These are phyloP conservation scores for Micronycteris hirsuta DNA, from an alignment of 2,113 vertebrate species.

Conservation along the genomic window DNA sequence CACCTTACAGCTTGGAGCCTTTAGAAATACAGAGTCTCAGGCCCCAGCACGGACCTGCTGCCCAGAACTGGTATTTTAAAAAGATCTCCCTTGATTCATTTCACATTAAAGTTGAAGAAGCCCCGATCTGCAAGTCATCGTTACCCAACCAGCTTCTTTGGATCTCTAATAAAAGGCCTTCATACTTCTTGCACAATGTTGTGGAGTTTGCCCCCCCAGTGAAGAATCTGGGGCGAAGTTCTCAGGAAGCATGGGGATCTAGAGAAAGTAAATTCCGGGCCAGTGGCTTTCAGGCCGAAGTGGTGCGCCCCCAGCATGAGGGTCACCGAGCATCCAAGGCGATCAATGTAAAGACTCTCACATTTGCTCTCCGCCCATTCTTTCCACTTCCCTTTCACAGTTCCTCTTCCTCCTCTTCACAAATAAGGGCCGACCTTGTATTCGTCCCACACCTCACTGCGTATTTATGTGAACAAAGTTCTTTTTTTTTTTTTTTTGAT, in stretches of 20 bases:
- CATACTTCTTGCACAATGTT: rapidly evolving
- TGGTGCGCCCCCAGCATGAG: rapidly evolving
- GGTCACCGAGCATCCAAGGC: not conserved
- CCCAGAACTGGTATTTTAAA: not conserved
- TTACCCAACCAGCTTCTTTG: not conserved
- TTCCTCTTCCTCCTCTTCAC: not conserved
- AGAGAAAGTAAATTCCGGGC: not conserved
- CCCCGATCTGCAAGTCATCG: not conserved
- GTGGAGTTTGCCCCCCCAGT: not conserved
- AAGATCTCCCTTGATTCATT: not conserved
- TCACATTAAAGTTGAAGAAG: not conserved
- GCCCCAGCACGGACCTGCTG: not conserved
- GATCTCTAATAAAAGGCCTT: not conserved
- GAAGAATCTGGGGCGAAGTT: not conserved
- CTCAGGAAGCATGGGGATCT: not conserved
- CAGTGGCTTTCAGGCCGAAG: not conserved
- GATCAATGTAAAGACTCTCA: rapidly evolving
- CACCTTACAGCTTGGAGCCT: no score
- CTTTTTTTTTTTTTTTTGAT: not conserved
- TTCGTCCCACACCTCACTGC: rapidly evolving
- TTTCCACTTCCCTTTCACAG: rapidly evolving
- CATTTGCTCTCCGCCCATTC: not conserved
- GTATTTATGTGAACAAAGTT: not conserved
- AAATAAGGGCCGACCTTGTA: not conserved
- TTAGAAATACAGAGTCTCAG: not conserved